Evolutionary conservation across 1,140 invertebrate genomes (phyloP), one percentile per base, ranked within the genome.

Genomic region (Camponotus vicinus): DNA sequence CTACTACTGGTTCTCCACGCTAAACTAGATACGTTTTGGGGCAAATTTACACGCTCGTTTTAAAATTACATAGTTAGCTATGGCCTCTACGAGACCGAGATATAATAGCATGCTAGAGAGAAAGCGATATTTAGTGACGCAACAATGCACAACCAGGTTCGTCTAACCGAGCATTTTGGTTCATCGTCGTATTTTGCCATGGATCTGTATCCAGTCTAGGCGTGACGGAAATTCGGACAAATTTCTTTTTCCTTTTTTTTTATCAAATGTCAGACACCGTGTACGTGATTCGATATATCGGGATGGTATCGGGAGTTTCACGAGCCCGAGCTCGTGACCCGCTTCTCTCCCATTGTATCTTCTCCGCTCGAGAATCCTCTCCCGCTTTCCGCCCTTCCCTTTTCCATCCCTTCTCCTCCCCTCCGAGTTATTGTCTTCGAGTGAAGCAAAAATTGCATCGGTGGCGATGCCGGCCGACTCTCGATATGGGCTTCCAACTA

Each of bases 401-500:
- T 18, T 52, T 3, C 15, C 49, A 5, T 3, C 49, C 15, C 49
- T 52, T 27, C 15, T 18, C 9, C 13, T 3, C 18, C 13, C 4
- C 40, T 52, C 27, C 49, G 57, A 77, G 79, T 80, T 79, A 88
- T 86, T 86, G 77, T 87, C 83, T 88, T 86, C 71, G 88, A 83
- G 70, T 83, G 76, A 70, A 57, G 64, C 70, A 63, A 83, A 66
- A 86, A 86, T 86, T 88, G 88, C 77, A 52, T 66, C 69, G 80
- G 57, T 15, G 67, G 42, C 18, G 45, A 18, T 52, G 52, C 66
- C 67, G 18, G 34, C 52, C 59, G 73, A 40, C 42, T 49, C 49
- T 64, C 66, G 76, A 88, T 79, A 75, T 66, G 32, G 34, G 69
- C 49, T 52, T 71, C 61, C 70, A 86, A 80, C 75, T 86, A 73